Evolutionary conservation across 2,797 vertebrate genomes (phyloP).

Genomic region (Crocodylus rhombifer): DNA sequence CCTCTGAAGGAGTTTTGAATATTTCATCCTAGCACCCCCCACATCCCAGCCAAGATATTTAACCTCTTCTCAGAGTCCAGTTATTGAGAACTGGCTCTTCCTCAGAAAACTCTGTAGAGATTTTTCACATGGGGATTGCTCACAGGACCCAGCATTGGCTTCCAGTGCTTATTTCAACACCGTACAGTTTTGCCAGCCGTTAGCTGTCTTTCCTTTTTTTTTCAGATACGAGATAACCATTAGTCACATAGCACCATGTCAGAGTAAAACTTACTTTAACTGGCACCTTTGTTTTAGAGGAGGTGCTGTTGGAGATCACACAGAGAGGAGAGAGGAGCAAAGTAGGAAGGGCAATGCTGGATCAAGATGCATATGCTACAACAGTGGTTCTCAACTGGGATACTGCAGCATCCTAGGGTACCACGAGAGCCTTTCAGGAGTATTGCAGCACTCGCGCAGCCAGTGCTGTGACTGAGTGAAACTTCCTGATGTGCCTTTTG

Average conservation of each 20-base stretch:
- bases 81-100: neutral
- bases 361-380: no score
- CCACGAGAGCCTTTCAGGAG: no score
- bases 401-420: no score
- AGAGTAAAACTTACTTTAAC: neutral
- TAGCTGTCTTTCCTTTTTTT: neutral
- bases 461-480: no score
- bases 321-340: no score
- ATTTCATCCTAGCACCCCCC: neutral
- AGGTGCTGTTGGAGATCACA: neutral
- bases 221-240: neutral
- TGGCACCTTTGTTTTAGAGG: neutral
- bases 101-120: neutral
- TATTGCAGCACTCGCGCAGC: no score
- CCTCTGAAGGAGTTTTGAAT: neutral
- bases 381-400: no score
- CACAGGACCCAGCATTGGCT: neutral
- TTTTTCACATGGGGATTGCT: neutral
- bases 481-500: no score
- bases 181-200: neutral
- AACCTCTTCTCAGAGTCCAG: constrained; percentile 3
- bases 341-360: no score
- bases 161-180: neutral
- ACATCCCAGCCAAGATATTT: neutral
- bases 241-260: neutral